Percentiles rank a stretch among this genome's conserved stretches.
Conservation (phyloP, 2,888 invertebrate genomes). For the Phaonia tiefii region DNA sequence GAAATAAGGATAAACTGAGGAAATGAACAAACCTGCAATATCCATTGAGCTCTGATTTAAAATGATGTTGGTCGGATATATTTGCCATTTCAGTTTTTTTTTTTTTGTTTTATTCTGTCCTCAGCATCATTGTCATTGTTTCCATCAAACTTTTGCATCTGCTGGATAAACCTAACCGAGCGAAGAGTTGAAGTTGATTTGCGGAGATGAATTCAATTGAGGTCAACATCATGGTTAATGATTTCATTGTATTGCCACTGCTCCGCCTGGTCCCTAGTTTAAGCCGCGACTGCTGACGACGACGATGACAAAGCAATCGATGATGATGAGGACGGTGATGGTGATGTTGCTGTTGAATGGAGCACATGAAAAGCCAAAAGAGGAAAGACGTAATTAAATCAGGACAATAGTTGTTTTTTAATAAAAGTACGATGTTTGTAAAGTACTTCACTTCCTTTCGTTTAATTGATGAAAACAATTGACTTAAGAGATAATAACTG, state of each 20-base stretch:
- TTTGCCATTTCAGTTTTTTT: slow-evolving; percentile 3
- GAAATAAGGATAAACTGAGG: slow-evolving; percentile 47
- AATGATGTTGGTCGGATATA: slow-evolving; percentile 42
- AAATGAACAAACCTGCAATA: slow-evolving; percentile 58
- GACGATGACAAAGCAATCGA: slow-evolving; percentile 36
- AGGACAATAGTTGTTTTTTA: slow-evolving; percentile 53
- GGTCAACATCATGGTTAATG: slow-evolving; percentile 59
- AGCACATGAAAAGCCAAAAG: slow-evolving; percentile 15
- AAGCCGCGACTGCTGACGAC: slow-evolving; percentile 6
- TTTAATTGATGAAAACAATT: slow-evolving; percentile 59
- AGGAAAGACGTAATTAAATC: slow-evolving; percentile 56
- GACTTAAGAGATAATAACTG: slow-evolving; percentile 43
- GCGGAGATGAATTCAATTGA: slow-evolving; percentile 64
- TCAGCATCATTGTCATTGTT: slow-evolving; percentile 46
- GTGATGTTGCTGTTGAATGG: slow-evolving; percentile 25
- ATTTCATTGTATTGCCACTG: slow-evolving; percentile 31
- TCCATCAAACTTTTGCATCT: slow-evolving; percentile 47
- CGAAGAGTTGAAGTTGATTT: slow-evolving; percentile 60
- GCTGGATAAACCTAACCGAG: slow-evolving; percentile 52
- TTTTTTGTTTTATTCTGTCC: slow-evolving; percentile 5
- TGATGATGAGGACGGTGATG: slow-evolving; percentile 19
- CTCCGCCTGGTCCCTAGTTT: slow-evolving; percentile 29
- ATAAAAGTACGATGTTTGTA: slow-evolving; percentile 46
- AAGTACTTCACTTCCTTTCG: slow-evolving; percentile 48
- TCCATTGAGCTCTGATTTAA: slow-evolving; percentile 54